Base-by-base conservation (phyloP, 2,888 invertebrate genomes). In the Achlya flavicornis region DNA sequence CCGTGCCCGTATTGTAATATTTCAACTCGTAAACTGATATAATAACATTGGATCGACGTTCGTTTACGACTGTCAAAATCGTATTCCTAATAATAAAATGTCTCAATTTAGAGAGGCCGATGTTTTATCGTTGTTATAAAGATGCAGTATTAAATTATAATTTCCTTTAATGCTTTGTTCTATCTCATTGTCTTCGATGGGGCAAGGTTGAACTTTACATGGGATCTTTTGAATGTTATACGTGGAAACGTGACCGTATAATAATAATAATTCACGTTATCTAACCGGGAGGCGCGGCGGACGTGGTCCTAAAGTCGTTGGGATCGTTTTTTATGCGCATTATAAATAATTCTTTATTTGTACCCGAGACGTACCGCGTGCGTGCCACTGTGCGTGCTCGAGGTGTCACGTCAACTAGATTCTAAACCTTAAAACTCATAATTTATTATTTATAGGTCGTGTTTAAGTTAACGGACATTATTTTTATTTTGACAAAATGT, bases 81-180 rank as follows among this genome's bases (percentile, higher is more conserved):
- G 89, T 91, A 91, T 92, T 90, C 88, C 91, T 91, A 91, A 92
- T 91, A 92, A 91, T 91, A 93, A 93, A 93, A 91, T 84, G 88
- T 88, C 92, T 91, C 90, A 91, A 92, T 92, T 91, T 89, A 84
- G 88, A 81, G 85, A 83, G 86, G 85, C 83, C 88, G 84, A 88
- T 90, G 90, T 90, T 92, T 91, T 91, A 93, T 92, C 83, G 80
- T 78, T 73, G 83, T 66, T 81, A 84, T 91, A 91, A 91, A 90
- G 86, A 86, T 79, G 79, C 70, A 83, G 76, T 83, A 88, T 90
- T 90, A 89, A 89, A 86, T 19, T 76, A 77, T 83, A 53, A 69
- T 72, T 69, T 26, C 43, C 83, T 41, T 88, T 89, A 85, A 85
- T 85, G 80, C 64, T 77, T 79, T 79, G 79, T 83, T 85, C 86